Base-by-base conservation (phyloP, 2,888 invertebrate genomes). In the Herminia tarsipennalis region DNA sequence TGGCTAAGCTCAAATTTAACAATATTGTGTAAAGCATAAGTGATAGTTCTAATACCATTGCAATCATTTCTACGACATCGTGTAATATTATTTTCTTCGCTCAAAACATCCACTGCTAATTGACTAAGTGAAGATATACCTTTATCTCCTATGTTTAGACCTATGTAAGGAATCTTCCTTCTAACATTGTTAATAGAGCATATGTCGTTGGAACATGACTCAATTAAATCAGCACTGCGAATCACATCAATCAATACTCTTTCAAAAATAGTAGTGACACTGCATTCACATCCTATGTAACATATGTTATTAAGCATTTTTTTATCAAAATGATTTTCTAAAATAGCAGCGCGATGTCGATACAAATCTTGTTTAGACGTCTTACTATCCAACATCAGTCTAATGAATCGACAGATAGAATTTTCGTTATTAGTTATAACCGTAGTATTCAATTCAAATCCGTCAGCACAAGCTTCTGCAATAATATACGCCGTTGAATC, bases 381-480 rank as follows among this genome's bases (percentile, higher is more conserved):
- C 8, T 30, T 17, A 8, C 9, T 17, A 30, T 30, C 30, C 16
- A 30, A 17, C 30, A 30, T 30, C n/a, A n/a, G 16, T 30, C 17
- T 30, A 17, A 30, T 30, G 17, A 17, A 30, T 8, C 16, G 16
- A 30, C 17, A 30, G 17, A 30, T 30, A 8, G 16, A n/a, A 17
- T 30, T 30, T 4, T 24, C 24, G 6, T 5, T 13, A 17, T 3
- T 30, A 30, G 16, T 9, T 9, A 30, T n/a, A n/a, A 30, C 17
- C 6, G 3, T 29, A 14, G 29, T 29, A 29, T 29, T 29, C 6
- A 29, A 6, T 6, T 13, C 29, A 29, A 29, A 29, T 14, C 29
- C 29, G 14, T 29, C 29, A 29, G n/a, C 29, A n/a, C 13, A 29
- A 14, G 29, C 29, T 16, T 13, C n/a, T 29, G 29, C 29, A 29